Conservation (phyloP, 2,888 invertebrate genomes). For the Apamea anceps region DNA sequence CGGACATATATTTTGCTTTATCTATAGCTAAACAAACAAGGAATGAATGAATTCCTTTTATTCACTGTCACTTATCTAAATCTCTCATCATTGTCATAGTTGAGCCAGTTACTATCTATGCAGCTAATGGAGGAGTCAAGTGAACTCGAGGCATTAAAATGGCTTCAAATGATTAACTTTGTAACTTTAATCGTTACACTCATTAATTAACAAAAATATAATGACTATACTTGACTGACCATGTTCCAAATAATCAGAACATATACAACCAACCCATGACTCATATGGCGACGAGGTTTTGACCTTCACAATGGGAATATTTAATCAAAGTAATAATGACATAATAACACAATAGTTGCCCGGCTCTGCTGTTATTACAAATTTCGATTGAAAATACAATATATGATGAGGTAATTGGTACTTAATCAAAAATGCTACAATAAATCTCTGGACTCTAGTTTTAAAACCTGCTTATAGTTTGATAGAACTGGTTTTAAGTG, state of each 20-base stretch:
- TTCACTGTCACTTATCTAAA: constrained; percentile 49
- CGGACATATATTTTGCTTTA: constrained; percentile 73
- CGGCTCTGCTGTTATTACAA: constrained; percentile 10
- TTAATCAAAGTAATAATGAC: constrained; percentile 54
- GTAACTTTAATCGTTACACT: constrained; percentile 14
- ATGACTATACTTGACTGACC: constrained; percentile 25
- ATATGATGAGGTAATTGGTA: background rate
- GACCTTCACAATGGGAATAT: constrained; percentile 60
- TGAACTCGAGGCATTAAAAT: constrained; percentile 3
- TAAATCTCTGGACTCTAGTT: background rate
- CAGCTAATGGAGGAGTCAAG: constrained; percentile 23
- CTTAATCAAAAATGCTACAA: constrained; percentile 5
- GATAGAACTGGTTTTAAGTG: constrained; percentile 37
- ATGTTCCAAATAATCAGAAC: constrained; percentile 40
- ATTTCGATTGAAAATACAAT: constrained; percentile 26
- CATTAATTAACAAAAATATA: constrained; percentile 29
- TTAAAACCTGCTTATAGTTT: constrained; percentile 25
- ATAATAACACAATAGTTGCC: constrained; percentile 49
- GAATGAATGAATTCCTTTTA: constrained; percentile 53
- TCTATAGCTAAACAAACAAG: constrained; percentile 58
- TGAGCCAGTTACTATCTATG: constrained; percentile 18
- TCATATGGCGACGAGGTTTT: constrained; percentile 55
- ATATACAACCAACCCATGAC: constrained; percentile 42
- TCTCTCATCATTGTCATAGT: constrained; percentile 39
- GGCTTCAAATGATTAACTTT: constrained; percentile 24